A percentile compares a stretch with the other conserved stretches of the same genome.
phyloP scores from a whole-genome alignment of 92 coral and sea anemone genomes.

The Heteractis magnifica region DNA sequence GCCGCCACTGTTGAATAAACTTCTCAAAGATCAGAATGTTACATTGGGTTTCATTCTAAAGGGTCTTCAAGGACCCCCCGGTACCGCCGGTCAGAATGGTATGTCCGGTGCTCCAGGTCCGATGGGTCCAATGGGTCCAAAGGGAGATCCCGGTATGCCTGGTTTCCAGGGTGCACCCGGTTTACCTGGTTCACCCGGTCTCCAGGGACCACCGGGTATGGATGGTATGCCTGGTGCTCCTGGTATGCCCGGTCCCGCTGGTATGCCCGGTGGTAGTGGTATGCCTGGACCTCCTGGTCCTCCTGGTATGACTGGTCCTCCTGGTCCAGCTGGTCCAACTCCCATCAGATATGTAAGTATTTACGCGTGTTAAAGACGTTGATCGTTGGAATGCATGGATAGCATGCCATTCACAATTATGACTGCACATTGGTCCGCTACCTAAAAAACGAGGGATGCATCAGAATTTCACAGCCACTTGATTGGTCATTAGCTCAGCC shows the following conservation, averaged over 20 bases:
- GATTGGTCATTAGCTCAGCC: too few species aligned
- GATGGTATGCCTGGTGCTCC: constrained; percentile 99
- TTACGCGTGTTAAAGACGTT: neutral
- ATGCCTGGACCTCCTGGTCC: constrained; percentile 95
- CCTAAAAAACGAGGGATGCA: too few species aligned
- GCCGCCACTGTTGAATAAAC: constrained; percentile 96
- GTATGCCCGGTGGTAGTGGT: constrained; percentile 99
- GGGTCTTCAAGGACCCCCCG: constrained; percentile 99
- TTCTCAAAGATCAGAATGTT: constrained; percentile 98
- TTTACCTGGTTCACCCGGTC: constrained; percentile 91
- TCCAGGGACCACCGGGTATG: constrained; percentile 98
- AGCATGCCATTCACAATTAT: too few species aligned
- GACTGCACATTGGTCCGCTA: too few species aligned
- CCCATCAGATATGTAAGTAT: constrained; percentile 99
- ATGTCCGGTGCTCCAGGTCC: constrained; percentile 96
- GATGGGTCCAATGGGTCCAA: constrained; percentile 89
- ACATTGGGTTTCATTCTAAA: constrained; percentile 98
- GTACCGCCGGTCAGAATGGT: constrained; percentile 92
- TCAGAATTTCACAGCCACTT: too few species aligned
- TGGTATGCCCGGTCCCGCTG: constrained; percentile 97
- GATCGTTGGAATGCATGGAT: too few species aligned
- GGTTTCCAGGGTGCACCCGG: constrained; percentile 97
- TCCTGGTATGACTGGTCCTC: constrained; percentile 91
- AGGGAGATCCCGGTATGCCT: constrained; percentile 93
- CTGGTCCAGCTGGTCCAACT: constrained; percentile 95